phyloP scores from a whole-genome alignment of 2,797 vertebrate species.

The Gallinago stenura region DNA sequence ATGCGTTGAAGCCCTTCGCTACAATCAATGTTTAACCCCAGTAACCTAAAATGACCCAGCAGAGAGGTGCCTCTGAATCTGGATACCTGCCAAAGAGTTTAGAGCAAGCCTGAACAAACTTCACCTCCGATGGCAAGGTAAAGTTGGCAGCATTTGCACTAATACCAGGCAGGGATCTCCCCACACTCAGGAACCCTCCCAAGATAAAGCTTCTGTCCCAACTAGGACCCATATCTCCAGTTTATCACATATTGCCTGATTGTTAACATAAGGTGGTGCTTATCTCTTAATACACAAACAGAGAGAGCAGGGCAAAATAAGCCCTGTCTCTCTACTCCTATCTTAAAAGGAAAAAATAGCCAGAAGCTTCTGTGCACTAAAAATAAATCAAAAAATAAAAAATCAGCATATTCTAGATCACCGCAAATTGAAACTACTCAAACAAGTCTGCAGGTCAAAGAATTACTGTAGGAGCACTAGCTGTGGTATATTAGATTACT shows the following conservation, averaged over 20 bases:
- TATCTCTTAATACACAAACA: conserved; percentile 3
- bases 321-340: background rate
- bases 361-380: background rate
- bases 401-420: background rate
- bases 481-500: background rate
- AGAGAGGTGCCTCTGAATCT: background rate
- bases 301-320: background rate
- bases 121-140: background rate
- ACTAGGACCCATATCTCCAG: background rate
- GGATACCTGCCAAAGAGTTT: background rate
- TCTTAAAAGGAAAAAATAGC: background rate
- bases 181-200: background rate
- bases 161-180: background rate
- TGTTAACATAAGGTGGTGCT: background rate
- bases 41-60: background rate
- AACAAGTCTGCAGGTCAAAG: background rate
- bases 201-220: background rate
- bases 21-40: background rate
- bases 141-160: background rate
- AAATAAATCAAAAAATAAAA: background rate
- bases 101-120: background rate
- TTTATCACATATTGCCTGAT: background rate
- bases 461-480: background rate
- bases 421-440: background rate
- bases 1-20: background rate